Evolutionary conservation across 2,113 vertebrate species (phyloP).

Genomic region (Rhea pennata): DNA sequence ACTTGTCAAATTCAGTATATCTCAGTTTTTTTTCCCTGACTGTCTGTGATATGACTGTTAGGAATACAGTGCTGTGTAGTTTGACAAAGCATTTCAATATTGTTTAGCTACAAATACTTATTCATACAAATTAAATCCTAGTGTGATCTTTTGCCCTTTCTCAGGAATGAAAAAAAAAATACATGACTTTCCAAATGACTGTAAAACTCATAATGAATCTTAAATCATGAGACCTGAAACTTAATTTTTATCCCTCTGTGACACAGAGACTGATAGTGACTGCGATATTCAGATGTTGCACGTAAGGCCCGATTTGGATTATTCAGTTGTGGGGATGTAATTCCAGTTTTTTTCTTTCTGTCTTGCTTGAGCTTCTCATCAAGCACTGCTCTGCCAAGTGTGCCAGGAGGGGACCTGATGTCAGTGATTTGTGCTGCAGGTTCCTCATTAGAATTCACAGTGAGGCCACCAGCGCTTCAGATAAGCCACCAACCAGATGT

Average conservation of each 20-base stretch:
- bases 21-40: not conserved
- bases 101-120: not conserved
- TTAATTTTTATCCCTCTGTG: not conserved
- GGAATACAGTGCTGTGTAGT: not conserved
- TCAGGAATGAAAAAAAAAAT: not conserved
- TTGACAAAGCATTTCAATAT: not conserved
- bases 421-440: not conserved
- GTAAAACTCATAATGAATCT: not conserved
- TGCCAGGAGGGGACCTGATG: not conserved
- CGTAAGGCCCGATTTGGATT: not conserved
- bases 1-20: not conserved
- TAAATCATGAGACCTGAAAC: not conserved
- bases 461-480: not conserved
- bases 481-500: conserved; percentile 20
- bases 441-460: conserved; percentile 41
- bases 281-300: not conserved
- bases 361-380: not conserved
- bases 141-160: not conserved
- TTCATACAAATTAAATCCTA: not conserved
- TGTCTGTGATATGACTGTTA: not conserved
- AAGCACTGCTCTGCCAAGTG: not conserved
- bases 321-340: not conserved
- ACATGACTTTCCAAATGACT: not conserved
- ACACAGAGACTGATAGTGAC: not conserved
- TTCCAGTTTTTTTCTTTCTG: not conserved